Conservation (phyloP, 2,113 vertebrate species). For the Daubentonia madagascariensis region DNA sequence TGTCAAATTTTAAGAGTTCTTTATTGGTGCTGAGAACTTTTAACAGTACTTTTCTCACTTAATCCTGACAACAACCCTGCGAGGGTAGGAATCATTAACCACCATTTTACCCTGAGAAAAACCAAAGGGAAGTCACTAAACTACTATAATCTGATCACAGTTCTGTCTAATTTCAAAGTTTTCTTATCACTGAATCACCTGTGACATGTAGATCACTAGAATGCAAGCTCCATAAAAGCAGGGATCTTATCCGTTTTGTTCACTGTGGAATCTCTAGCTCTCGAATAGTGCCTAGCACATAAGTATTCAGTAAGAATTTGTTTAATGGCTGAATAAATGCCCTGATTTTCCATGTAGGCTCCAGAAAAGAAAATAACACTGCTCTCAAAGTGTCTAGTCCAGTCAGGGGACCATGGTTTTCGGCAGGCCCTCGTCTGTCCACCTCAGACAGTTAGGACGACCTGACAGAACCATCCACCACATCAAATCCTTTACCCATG, state of each 20-base stretch:
- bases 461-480: background rate
- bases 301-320: conserved; percentile 1
- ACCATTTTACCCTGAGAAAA: conserved; percentile 31
- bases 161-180: conserved; percentile 13
- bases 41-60: background rate
- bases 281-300: background rate
- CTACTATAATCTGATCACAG: background rate
- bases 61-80: background rate
- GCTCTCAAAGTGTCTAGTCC: background rate
- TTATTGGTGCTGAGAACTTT: background rate
- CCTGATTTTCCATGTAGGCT: background rate
- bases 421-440: background rate
- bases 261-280: background rate
- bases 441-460: background rate
- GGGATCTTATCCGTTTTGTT: background rate
- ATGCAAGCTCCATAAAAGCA: background rate
- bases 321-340: conserved; percentile 2
- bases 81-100: background rate
- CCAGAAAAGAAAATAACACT: background rate
- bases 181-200: background rate
- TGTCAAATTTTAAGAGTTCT: background rate
- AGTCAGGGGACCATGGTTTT: background rate
- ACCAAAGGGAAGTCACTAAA: background rate
- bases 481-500: background rate
- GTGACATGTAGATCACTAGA: background rate